Evolutionary conservation across 2,113 vertebrate species (phyloP), one percentile per base, ranked within the genome.

Genomic region (Podarcis muralis): DNA sequence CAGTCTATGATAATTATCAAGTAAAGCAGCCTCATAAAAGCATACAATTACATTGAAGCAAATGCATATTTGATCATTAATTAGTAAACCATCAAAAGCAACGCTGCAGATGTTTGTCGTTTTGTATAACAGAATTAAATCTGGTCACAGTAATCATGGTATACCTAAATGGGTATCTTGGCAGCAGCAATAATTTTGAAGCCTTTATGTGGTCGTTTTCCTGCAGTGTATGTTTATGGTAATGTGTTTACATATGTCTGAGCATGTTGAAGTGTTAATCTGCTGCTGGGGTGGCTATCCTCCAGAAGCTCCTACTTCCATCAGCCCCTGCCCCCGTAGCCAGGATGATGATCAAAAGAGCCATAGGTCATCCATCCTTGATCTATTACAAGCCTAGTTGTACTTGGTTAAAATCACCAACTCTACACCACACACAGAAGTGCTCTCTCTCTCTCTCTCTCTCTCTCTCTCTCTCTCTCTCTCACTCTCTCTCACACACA

Each of bases 1-100:
- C 92, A 93, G 92, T 90, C 92, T 95, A 83, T 96, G 94, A 94
- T 97, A 97, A 97, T 97, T 97, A 95, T 97, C 95, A 96, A 96
- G 95, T 95, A 96, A 92, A 92, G 93, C 92, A 94, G 75, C 94
- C 92, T 89, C 93, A 95, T 95, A 93, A 97, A 97, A 95, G 94
- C 94, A 87, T 90, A 90, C 91, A 96, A 94, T 96, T 93, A 94
- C 84, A 89, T 86, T 85, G 89, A 93, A 95, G 94, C 93, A 96
- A 97, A 96, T 92, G 88, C 76, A 89, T n/a, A 95, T 94, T 95
- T 96, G 92, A 95, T 95, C 92, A 91, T 96, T 97, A 96, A 96
- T 97, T 97, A 96, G 93, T 94, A 92, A 96, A 88, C 85, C 91
- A 91, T 92, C 84, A 92, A 89, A 89, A 87, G 90, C 92, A 66